Evolutionary conservation across 2,113 vertebrate genomes (phyloP), one percentile per base, ranked within the genome.

Genomic region (Lasiurus borealis): DNA sequence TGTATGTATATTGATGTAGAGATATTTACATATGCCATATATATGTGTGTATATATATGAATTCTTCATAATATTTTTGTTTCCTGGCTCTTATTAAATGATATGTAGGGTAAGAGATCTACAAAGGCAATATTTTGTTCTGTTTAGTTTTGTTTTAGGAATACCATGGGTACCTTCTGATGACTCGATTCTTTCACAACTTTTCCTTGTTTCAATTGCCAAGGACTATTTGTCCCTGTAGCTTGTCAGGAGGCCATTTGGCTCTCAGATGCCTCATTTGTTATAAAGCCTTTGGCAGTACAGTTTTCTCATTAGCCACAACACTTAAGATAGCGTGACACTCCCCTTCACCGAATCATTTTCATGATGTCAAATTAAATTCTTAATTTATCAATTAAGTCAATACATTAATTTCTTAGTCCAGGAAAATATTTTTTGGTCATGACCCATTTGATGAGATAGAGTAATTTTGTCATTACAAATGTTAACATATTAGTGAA

Each of bases 291-390:
- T 88, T 96, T 85, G 48, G 40, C 82, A 92, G 64, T 57, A 82
- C 15, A 21, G 23, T 96, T 83, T 94, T 83, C 88, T 95, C 82
- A 94, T 96, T 90, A 96, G 62, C 68, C 87, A 25, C 14, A 75
- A 66, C 27, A n/a, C 90, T 95, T 78, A 93, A 94, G 44, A 95
- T 29, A 73, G 18, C 68, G 21, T 84, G 72, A 84, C 66, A 85
- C 34, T 90, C 71, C 77, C 31, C 76, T 95, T 77, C 77, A 64
- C 72, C 69, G 78, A 93, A 90, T 95, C 77, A 90, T 95, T 95
- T 97, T 69, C 91, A 48, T 68, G 68, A 85, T 97, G 88, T 95
- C 88, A 95, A 95, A 95, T 96, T 97, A 85, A 97, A 88, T 80
- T 72, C 57, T 78, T 93, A 81, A 92, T 97, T 95, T 90, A 83